Base-by-base conservation (phyloP, 2,888 invertebrate species). In the Glaucopsyche alexis region DNA sequence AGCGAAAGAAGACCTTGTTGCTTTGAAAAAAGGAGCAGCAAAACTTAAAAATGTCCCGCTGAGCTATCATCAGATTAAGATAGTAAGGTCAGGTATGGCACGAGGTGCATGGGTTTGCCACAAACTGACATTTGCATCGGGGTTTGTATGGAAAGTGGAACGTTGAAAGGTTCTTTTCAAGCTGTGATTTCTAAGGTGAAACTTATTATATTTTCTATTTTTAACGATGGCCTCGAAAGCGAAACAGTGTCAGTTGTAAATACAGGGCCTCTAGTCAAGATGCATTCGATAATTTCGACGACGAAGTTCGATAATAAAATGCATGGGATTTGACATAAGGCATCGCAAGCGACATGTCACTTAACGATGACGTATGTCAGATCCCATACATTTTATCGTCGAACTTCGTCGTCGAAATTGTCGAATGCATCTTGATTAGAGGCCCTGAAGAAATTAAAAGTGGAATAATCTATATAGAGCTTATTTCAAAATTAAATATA, bases 31-130 rank as follows among this genome's bases (percentile, higher is more conserved):
- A 78, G 79, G 49, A 80, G 79, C 69, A 73, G 75, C 66, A 75
- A 75, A 72, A 75, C 64, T 71, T 74, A 52, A 72, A 79, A 79
- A 76, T 78, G 77, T 80, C 89, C 90, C 87, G 87, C 88, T 86
- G 90, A 86, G 87, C 83, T 86, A 89, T 80, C 84, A 89, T 89
- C 88, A 86, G 88, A 88, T 90, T 87, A 83, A 90, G 89, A 89
- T 90, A 88, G 80, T 79, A 84, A 88, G 91, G 91, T 91, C 90
- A 88, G 85, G 87, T 87, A 84, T 83, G 84, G 87, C 88, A 88
- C 86, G 83, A 80, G 82, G 85, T 85, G 84, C 83, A 81, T 79
- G 79, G 81, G 83, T 74, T 75, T 73, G 75, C 74, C 52, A 64
- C 72, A 74, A 74, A 76, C 76, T 76, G 76, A 76, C 74, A 78